phyloP scores from a whole-genome alignment of 37 sponge, comb jelly and placozoan genomes.

The Theonella swinhoei region DNA sequence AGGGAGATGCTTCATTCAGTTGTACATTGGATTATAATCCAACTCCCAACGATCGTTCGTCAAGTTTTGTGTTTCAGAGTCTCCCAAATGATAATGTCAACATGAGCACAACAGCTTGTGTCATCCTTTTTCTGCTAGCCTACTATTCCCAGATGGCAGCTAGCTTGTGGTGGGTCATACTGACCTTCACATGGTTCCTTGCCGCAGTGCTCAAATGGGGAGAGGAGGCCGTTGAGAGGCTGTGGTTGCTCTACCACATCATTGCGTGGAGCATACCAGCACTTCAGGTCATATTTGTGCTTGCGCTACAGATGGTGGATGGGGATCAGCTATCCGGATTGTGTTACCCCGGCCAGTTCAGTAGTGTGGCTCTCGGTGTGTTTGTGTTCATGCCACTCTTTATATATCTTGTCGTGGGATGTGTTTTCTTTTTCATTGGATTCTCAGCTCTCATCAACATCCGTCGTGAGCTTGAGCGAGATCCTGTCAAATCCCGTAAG shows the following conservation, averaged over 20 bases:
- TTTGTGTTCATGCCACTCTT: constrained; percentile 79
- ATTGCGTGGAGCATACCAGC: constrained; percentile 85
- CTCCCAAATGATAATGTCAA: constrained; percentile 48
- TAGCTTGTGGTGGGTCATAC: constrained; percentile 84
- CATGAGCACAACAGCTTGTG: constrained; percentile 68
- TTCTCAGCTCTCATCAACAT: constrained; percentile 77
- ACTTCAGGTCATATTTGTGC: constrained; percentile 64
- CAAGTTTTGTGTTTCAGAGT: constrained; percentile 61
- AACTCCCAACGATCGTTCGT: neutral
- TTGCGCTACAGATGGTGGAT: constrained; percentile 73
- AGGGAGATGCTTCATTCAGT: constrained; percentile 31
- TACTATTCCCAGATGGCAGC: constrained; percentile 87
- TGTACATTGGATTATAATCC: constrained; percentile 33
- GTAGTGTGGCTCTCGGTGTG: constrained; percentile 59
- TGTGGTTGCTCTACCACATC: constrained; percentile 83
- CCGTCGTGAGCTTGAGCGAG: constrained; percentile 47
- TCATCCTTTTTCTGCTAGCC: constrained; percentile 72
- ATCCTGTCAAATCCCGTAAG: constrained; percentile 55
- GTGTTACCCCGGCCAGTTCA: constrained; percentile 73
- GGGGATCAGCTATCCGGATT: constrained; percentile 86
- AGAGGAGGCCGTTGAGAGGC: constrained; percentile 84
- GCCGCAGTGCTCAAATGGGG: constrained; percentile 96
- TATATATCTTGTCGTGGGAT: constrained; percentile 65
- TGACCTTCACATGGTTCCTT: constrained; percentile 94
- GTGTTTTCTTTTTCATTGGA: constrained; percentile 69